A percentile compares a stretch with the other conserved stretches of the same genome.
Evolutionary conservation across 2,797 vertebrate genomes (phyloP).

Genomic region (Setipinna tenuifilis): DNA sequence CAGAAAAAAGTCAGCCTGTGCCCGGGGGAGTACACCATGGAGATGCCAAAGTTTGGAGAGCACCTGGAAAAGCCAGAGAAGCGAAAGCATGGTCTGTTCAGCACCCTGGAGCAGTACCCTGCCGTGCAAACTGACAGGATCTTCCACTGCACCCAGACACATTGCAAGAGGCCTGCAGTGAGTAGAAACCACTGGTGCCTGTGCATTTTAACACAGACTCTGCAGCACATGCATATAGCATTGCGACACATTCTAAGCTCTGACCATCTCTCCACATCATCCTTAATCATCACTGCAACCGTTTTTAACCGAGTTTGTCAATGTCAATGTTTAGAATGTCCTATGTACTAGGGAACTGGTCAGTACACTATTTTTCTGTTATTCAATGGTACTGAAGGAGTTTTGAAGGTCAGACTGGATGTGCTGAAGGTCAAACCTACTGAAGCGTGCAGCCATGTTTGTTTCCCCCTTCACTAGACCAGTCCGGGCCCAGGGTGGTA

Average conservation of each 20-base stretch:
- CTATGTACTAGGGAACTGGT: too few relatives aligned
- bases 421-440: too few relatives aligned
- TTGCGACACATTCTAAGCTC: too few relatives aligned
- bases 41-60: conserved; percentile 63
- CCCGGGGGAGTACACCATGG: conserved; percentile 37
- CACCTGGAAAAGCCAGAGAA: conserved; percentile 60
- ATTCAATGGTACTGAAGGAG: too few relatives aligned
- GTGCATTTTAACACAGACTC: not conserved
- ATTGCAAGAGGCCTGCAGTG: conserved; percentile 62
- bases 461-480: conserved; percentile 50
- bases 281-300: not conserved
- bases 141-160: conserved; percentile 65
- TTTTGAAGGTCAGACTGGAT: too few relatives aligned
- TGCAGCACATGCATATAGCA: too few relatives aligned
- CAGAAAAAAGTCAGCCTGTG: conserved; percentile 59
- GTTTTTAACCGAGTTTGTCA: too few relatives aligned
- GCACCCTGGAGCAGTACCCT: conserved; percentile 56
- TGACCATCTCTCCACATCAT: not conserved
- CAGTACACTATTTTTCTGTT: too few relatives aligned
- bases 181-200: conserved; percentile 45
- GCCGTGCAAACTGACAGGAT: conserved; percentile 65
- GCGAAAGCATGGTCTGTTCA: conserved; percentile 72
- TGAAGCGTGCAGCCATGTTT: too few relatives aligned
- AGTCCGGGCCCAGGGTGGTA: conserved; percentile 61
- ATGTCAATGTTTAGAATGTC: not conserved